These are phyloP conservation scores for Sussaba pulchella DNA, from an alignment of 2,888 invertebrate species.

Conservation along the genomic window DNA sequence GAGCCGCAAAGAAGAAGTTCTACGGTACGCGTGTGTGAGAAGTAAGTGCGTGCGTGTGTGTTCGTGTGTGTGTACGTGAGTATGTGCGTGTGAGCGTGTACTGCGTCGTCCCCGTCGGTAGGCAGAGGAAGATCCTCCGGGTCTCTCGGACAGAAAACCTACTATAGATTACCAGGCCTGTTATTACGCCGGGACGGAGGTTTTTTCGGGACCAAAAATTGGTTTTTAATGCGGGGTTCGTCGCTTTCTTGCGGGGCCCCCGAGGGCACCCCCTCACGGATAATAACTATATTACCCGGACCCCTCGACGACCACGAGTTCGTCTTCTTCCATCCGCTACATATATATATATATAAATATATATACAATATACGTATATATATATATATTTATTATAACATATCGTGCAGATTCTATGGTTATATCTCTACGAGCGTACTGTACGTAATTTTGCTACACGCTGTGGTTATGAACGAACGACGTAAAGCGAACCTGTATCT, in stretches of 20 bases:
- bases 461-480: constrained; percentile 6
- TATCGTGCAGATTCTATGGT: constrained; percentile 51
- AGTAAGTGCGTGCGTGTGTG: too few species aligned
- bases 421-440: constrained; percentile 26
- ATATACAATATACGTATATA: not conserved
- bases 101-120: constrained; percentile 66
- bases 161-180: constrained; percentile 83
- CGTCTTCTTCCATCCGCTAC: constrained; percentile 64
- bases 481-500: constrained; percentile 14
- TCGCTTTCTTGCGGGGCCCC: constrained; percentile 78
- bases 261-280: constrained; percentile 74
- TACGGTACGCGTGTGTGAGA: too few species aligned
- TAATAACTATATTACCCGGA: constrained; percentile 84
- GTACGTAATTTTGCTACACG: constrained; percentile 28
- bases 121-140: constrained; percentile 63
- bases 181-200: constrained; percentile 82
- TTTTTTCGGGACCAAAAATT: constrained; percentile 83
- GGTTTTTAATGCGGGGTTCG: constrained; percentile 83
- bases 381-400: constrained; percentile 6
- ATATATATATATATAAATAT: too few species aligned
- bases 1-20: constrained; percentile 49
- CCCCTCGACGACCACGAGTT: constrained; percentile 77
- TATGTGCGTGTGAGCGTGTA: constrained; percentile 65
- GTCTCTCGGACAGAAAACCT: constrained; percentile 81
- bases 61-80: too few species aligned